Evolutionary conservation across 2,797 vertebrate species (phyloP), one percentile per base, ranked within the genome.

Genomic region (Eurystomus glaucurus): DNA sequence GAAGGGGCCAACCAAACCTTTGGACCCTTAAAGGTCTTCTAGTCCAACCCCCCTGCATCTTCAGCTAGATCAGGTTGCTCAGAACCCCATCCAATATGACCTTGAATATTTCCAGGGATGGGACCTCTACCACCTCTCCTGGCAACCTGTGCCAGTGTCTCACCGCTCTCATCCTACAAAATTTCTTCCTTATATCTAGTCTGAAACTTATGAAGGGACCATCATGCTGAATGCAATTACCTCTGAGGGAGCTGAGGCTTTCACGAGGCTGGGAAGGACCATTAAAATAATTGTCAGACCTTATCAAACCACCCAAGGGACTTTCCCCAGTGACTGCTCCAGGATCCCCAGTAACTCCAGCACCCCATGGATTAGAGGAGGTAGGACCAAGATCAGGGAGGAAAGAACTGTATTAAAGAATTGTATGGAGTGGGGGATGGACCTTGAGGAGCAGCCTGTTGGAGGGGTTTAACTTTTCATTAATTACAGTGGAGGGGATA

Each of bases 1-100:
- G 21, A 88, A 82, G 43, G 8, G n/a, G n/a, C 26, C 2, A 41
- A 41, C 41, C 15, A 41, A 41, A 43, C 41, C 41, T 43, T 43
- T 43, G 41, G 41, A 43, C 14, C 41, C 75, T 55, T 41, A 57
- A 17, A 50, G 21, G 3, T 25, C n/a, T 15, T 28, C 23, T 41
- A 46, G n/a, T 37, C 11, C 61, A 66, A 19, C 5, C 6, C 7
- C 6, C 2, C 10, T 35, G 9, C 21, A 22, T 26, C 65, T 80
- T 65, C 60, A 16, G 3, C 31, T n/a, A 10, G 31, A 66, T 2
- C 33, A 54, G 22, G 6, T n/a, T 82, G 57, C 17, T 85, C 28
- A 18, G 18, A 62, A n/a, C 13, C 10, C 25, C 2, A 0, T 15
- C 61, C 48, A 85, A 0, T 25, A 14, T 66, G 43, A 2, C 16